These are phyloP conservation scores for Tetramorium parvispinum DNA, from an alignment of 1,140 invertebrate genomes.

Conservation along the genomic window DNA sequence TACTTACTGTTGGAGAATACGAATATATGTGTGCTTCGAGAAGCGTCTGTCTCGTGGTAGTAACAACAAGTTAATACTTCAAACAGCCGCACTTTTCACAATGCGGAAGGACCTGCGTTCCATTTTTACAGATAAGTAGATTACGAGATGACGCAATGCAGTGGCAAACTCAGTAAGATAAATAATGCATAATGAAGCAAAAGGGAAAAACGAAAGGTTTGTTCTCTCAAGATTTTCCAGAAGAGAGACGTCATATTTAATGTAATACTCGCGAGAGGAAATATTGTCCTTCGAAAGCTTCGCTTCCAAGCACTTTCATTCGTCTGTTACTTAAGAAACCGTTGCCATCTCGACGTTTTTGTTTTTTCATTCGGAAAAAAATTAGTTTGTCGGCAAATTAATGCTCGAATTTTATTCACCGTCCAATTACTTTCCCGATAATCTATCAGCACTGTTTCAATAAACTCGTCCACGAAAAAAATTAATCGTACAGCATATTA, in stretches of 20 bases:
- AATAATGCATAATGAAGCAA: slow-evolving; percentile 62
- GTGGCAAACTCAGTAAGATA: slow-evolving; percentile 61
- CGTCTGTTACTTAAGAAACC: slow-evolving; percentile 6
- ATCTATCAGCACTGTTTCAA: neutral
- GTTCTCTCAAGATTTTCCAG: slow-evolving; percentile 39
- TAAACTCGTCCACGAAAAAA: neutral
- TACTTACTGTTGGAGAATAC: slow-evolving; percentile 24
- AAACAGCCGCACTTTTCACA: slow-evolving; percentile 41
- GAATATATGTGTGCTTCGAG: neutral
- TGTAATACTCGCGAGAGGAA: slow-evolving; percentile 52
- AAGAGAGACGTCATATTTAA: slow-evolving; percentile 52
- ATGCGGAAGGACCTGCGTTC: slow-evolving; percentile 43
- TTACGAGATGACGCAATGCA: slow-evolving; percentile 59
- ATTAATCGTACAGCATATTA: neutral
- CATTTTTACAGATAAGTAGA: slow-evolving; percentile 57
- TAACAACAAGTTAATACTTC: slow-evolving; percentile 56
- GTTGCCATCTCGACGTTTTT: neutral
- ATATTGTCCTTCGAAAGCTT: slow-evolving; percentile 44
- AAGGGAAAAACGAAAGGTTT: slow-evolving; percentile 34
- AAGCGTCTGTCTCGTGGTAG: slow-evolving; percentile 2
- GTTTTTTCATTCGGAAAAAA: neutral
- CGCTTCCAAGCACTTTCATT: slow-evolving; percentile 5
- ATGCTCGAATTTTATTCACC: neutral
- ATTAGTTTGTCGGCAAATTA: slow-evolving; percentile 6
- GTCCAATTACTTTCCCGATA: slow-evolving; percentile 4